phyloP scores from a whole-genome alignment of 2,797 vertebrate genomes.

The Champsocephalus gunnari region DNA sequence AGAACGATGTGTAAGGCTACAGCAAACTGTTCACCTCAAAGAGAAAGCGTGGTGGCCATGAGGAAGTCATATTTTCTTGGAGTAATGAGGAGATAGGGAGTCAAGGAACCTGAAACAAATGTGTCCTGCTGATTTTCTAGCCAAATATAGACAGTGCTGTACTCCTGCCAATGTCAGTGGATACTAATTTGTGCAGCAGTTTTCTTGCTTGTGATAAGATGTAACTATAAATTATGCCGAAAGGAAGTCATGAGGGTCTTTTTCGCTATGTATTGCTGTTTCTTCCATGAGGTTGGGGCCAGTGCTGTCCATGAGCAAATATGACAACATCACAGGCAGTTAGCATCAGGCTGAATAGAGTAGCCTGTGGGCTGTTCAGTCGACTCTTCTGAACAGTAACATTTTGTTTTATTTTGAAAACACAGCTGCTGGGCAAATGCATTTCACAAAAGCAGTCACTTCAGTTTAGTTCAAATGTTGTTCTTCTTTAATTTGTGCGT shows the following conservation, averaged over 20 bases:
- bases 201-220: slow-evolving; percentile 47
- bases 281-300: slow-evolving; percentile 12
- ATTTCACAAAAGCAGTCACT: slow-evolving; percentile 37
- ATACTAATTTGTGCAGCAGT: slow-evolving; percentile 50
- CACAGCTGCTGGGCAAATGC: slow-evolving; percentile 9
- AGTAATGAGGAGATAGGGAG: slow-evolving; percentile 34
- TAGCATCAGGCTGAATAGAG: slow-evolving; percentile 64
- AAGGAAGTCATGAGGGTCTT: slow-evolving; percentile 2
- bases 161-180: slow-evolving; percentile 54
- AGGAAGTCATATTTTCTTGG: slow-evolving; percentile 35
- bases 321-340: slow-evolving; percentile 74
- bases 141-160: slow-evolving; percentile 61
- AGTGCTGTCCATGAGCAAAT: slow-evolving; percentile 64
- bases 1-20: neutral
- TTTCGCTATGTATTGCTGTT: slow-evolving; percentile 16
- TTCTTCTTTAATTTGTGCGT: neutral
- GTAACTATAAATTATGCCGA: slow-evolving; percentile 38
- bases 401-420: slow-evolving; percentile 58
- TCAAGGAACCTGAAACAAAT: slow-evolving; percentile 56
- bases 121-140: slow-evolving; percentile 65
- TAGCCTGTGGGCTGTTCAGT: slow-evolving; percentile 44
- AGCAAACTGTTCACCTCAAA: slow-evolving; percentile 39
- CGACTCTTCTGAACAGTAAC: slow-evolving; percentile 49
- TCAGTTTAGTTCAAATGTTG: neutral
- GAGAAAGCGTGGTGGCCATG: slow-evolving; percentile 1